These are phyloP conservation scores for Coptodon rendalli DNA, from an alignment of 2,113 vertebrate species.

Conservation along the genomic window DNA sequence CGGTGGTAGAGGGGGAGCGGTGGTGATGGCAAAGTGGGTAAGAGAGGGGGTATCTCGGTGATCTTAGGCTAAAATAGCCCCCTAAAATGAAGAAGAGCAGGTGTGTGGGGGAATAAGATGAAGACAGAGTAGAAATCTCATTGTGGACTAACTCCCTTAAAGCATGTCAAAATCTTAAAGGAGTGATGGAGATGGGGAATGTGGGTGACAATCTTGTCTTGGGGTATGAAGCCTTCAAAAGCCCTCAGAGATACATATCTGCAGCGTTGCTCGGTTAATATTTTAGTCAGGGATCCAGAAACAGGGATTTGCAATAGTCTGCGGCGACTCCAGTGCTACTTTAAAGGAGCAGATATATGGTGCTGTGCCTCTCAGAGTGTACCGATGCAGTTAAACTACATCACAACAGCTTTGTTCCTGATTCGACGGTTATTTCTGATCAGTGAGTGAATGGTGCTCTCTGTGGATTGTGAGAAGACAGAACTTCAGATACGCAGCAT, in stretches of 20 bases:
- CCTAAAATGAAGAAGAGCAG: neutral
- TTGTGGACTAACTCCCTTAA: neutral
- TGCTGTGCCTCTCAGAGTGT: neutral
- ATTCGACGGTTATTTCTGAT: neutral
- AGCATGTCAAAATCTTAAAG: neutral
- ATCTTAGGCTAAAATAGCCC: neutral
- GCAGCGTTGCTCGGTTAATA: neutral
- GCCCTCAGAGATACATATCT: neutral
- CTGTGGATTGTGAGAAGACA: neutral
- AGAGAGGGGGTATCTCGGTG: neutral
- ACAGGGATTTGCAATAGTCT: neutral
- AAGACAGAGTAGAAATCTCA: neutral
- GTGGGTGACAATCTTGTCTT: neutral
- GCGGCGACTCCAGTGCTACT: neutral
- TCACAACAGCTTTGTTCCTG: neutral
- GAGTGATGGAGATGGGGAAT: neutral
- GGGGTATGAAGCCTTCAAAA: neutral
- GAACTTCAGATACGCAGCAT: neutral
- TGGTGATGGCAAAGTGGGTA: neutral
- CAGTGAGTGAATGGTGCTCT: fast-evolving
- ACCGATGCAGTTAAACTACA: neutral
- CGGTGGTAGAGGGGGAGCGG: neutral
- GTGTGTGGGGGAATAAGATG: neutral
- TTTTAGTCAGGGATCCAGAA: neutral
- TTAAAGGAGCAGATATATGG: neutral